phyloP scores from a whole-genome alignment of 2,113 vertebrate species.

The Caranx melampygus region DNA sequence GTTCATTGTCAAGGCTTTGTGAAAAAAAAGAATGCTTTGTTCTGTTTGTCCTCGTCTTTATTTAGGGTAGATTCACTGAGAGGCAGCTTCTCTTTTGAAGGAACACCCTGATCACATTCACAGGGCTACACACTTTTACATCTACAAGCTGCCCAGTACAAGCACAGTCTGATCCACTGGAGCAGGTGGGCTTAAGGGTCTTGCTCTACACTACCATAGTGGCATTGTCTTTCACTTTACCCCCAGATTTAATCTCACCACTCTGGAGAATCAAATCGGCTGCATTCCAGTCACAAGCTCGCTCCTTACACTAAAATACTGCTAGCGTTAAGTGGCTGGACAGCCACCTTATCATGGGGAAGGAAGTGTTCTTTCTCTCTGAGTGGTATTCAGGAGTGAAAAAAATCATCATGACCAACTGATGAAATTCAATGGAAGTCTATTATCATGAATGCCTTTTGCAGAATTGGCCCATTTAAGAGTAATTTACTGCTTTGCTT shows the following conservation, averaged over 20 bases:
- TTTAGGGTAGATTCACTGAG: no score
- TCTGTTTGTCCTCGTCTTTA: not conserved
- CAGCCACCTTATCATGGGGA: not conserved
- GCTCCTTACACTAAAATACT: not conserved
- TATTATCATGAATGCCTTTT: slow-evolving; percentile 20
- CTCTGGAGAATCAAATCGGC: no score
- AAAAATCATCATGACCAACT: not conserved
- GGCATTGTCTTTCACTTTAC: no score
- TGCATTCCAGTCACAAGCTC: no score
- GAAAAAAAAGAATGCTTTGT: not conserved
- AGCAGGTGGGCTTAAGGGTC: no score
- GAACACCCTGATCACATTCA: no score
- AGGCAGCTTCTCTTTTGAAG: no score
- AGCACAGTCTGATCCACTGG: no score
- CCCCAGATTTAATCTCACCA: no score
- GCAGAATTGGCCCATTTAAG: slow-evolving; percentile 8
- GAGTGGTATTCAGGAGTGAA: not conserved
- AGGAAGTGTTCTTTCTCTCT: not conserved
- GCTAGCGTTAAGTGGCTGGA: not conserved
- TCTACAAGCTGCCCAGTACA: no score
- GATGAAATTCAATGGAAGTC: slow-evolving; percentile 4
- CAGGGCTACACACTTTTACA: no score
- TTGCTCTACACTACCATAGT: no score
- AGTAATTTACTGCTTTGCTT: slow-evolving; percentile 15
- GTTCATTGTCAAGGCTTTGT: slow-evolving; percentile 1